These are phyloP conservation scores for Candoia aspera DNA, from an alignment of 2,113 vertebrate genomes.

Conservation along the genomic window DNA sequence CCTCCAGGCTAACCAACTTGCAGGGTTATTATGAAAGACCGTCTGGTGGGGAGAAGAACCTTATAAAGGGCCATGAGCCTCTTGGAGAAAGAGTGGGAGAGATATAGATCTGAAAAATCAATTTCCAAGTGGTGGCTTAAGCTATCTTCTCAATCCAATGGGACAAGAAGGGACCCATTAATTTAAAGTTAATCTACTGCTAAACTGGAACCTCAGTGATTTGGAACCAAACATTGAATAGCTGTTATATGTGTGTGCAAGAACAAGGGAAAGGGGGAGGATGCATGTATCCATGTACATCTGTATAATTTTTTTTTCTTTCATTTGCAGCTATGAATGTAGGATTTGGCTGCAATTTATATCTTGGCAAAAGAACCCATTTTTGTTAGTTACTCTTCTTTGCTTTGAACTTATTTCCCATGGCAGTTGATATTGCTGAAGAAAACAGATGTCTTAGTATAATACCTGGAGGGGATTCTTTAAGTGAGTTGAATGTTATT, in stretches of 20 bases:
- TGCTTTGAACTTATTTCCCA: constrained; percentile 74
- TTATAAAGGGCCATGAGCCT: not conserved
- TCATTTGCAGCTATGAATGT: constrained; percentile 53
- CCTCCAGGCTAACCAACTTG: not conserved
- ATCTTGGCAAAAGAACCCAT: constrained; percentile 59
- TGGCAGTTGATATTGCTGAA: constrained; percentile 65
- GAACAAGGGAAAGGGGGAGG: not conserved
- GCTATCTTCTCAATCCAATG: not conserved
- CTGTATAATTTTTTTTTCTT: not conserved
- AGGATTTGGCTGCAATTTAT: constrained; percentile 57
- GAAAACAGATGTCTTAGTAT: constrained; percentile 71
- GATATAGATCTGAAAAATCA: not conserved
- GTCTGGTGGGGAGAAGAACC: not conserved
- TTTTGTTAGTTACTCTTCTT: constrained; percentile 55
- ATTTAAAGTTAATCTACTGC: not conserved
- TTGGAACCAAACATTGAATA: constrained; percentile 40
- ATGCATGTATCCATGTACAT: not conserved
- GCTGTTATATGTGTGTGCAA: constrained; percentile 9
- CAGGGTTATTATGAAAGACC: not conserved
- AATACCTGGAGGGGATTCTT: constrained; percentile 62
- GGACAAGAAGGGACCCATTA: not conserved
- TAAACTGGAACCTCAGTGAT: constrained; percentile 7
- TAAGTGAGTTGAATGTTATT: constrained; percentile 65
- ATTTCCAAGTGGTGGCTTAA: not conserved
- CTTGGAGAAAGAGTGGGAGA: not conserved